phyloP scores from a whole-genome alignment of 2,113 vertebrate species.

The Piliocolobus tephrosceles region DNA sequence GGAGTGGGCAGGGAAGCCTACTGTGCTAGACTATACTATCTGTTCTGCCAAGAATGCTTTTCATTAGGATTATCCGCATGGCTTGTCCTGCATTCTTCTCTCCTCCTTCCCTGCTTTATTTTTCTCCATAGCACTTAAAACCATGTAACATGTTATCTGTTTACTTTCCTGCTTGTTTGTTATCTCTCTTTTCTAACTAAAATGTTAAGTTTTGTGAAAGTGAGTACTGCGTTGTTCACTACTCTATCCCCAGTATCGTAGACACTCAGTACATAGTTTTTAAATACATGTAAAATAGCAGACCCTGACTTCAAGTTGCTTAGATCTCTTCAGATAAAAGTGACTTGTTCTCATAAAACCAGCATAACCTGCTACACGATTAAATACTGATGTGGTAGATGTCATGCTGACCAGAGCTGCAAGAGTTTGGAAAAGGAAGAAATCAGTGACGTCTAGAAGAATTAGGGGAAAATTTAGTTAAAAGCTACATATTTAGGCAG shows the following conservation, averaged over 20 bases:
- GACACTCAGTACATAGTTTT: background rate
- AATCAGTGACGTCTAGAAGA: background rate
- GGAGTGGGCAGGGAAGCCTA: background rate
- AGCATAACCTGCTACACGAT: background rate
- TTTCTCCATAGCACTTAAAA: background rate
- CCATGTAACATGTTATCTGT: background rate
- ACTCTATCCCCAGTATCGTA: background rate
- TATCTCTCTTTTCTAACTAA: conserved; percentile 9
- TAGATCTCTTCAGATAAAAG: conserved; percentile 25
- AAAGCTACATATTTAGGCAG: background rate
- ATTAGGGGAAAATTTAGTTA: background rate
- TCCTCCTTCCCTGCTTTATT: background rate
- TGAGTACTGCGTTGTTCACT: background rate
- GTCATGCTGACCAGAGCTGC: background rate
- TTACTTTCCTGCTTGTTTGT: background rate
- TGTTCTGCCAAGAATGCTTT: background rate
- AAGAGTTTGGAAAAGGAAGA: background rate
- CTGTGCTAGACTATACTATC: background rate
- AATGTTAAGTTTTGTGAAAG: background rate
- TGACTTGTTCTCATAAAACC: background rate
- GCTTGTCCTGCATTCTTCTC: background rate
- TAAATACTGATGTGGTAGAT: background rate
- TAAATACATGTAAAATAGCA: background rate
- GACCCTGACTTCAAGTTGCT: background rate
- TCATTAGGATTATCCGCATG: too few relatives aligned